Conservation (phyloP, 2,888 invertebrate genomes). For the Meandrusa payeni region DNA sequence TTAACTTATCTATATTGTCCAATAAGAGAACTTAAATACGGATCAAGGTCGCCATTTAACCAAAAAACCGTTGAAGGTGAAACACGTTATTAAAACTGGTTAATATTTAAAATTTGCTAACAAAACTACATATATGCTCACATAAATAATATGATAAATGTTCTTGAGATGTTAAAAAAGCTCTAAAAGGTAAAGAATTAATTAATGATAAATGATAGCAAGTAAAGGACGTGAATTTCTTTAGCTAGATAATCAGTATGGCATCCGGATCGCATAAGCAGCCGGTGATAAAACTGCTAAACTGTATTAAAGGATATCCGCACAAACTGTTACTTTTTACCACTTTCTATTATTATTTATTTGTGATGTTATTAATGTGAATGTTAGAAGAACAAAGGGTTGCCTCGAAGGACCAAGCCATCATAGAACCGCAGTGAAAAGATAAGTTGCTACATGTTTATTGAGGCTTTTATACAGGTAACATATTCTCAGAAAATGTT, state of each 20-base stretch:
- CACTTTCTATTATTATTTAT: no score
- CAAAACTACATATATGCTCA: conserved; percentile 15
- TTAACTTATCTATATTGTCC: conserved; percentile 26
- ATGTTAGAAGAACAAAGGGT: no score
- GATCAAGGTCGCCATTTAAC: conserved; percentile 38
- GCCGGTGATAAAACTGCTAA: conserved; percentile 33
- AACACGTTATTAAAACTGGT: conserved; percentile 7
- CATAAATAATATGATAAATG: not conserved
- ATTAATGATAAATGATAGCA: conserved; percentile 2
- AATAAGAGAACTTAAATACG: conserved; percentile 29
- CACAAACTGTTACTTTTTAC: no score
- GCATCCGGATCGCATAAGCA: conserved; percentile 38
- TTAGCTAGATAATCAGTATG: conserved; percentile 32
- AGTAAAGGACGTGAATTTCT: conserved; percentile 23
- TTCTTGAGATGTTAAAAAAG: not conserved
- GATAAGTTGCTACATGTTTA: no score
- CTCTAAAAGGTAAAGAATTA: not conserved
- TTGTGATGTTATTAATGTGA: no score
- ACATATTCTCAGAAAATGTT: no score
- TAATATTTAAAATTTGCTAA: conserved; percentile 1
- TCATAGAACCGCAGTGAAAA: no score
- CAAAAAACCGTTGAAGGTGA: conserved; percentile 25
- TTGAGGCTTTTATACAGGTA: no score
- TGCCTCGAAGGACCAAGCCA: no score
- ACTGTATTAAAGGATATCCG: conserved; percentile 30